phyloP scores from a whole-genome alignment of 2,113 vertebrate species.

The Anser cygnoides region DNA sequence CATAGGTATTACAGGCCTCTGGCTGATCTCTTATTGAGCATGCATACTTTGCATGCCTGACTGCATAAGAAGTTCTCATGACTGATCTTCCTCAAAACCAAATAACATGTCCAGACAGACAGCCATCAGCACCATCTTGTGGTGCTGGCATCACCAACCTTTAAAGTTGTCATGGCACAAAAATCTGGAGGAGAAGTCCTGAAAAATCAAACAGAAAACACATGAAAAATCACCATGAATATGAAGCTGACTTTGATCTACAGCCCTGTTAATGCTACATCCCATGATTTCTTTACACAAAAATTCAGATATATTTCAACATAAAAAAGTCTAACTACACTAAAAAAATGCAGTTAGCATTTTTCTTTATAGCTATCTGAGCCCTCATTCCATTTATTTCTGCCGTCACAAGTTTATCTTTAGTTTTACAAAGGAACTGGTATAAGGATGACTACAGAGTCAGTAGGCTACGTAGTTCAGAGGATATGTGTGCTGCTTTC shows the following conservation, averaged over 20 bases:
- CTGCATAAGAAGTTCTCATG: neutral
- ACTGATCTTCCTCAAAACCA: neutral
- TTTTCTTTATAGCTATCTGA: neutral
- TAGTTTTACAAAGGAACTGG: neutral
- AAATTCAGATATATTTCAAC: neutral
- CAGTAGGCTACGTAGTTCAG: neutral
- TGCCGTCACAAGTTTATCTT: neutral
- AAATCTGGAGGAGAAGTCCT: neutral
- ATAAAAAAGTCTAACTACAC: neutral
- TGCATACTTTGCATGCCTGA: neutral
- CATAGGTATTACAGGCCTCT: neutral
- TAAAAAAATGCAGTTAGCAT: accelerated
- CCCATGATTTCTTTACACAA: neutral
- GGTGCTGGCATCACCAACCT: neutral
- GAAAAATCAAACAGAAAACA: neutral
- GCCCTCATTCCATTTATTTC: neutral
- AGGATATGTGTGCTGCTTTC: neutral
- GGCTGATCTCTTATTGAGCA: constrained; percentile 5
- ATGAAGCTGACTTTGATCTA: neutral
- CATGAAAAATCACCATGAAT: neutral
- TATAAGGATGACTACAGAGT: neutral
- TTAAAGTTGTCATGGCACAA: neutral
- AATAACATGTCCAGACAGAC: neutral
- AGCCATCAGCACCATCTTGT: constrained; percentile 36
- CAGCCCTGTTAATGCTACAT: neutral